A percentile compares a stretch with the other conserved stretches of the same genome.
Conservation (phyloP, 2,888 invertebrate genomes). For the Ochropacha duplaris region DNA sequence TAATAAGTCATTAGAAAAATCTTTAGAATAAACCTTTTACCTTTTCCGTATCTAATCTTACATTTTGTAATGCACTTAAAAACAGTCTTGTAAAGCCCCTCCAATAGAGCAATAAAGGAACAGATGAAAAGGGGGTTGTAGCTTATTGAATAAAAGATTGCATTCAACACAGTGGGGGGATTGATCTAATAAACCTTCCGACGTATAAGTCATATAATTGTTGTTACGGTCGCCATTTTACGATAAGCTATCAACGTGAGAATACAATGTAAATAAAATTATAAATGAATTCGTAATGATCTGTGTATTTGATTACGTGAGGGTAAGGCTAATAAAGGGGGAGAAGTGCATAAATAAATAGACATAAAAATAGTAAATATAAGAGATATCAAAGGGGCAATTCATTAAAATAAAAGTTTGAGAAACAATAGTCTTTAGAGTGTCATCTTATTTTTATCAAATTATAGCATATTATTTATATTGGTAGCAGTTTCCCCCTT, state of each 20-base stretch:
- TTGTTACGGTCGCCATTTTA: background rate
- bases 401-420: background rate
- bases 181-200: background rate
- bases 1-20: no score
- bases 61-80: background rate
- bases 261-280: conserved; percentile 4
- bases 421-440: background rate
- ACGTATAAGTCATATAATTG: background rate
- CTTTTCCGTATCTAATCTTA: background rate
- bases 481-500: no score
- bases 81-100: background rate
- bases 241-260: background rate
- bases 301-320: background rate
- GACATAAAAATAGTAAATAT: background rate
- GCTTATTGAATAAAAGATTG: background rate
- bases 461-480: no score
- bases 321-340: background rate
- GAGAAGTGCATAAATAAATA: background rate
- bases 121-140: background rate
- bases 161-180: background rate
- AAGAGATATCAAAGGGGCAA: background rate
- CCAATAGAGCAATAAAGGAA: background rate
- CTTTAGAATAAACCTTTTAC: no score
- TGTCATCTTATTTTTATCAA: background rate
- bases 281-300: conserved; percentile 4